Evolutionary conservation across 2,113 vertebrate genomes (phyloP).

Genomic region (Lethenteron reissneri): DNA sequence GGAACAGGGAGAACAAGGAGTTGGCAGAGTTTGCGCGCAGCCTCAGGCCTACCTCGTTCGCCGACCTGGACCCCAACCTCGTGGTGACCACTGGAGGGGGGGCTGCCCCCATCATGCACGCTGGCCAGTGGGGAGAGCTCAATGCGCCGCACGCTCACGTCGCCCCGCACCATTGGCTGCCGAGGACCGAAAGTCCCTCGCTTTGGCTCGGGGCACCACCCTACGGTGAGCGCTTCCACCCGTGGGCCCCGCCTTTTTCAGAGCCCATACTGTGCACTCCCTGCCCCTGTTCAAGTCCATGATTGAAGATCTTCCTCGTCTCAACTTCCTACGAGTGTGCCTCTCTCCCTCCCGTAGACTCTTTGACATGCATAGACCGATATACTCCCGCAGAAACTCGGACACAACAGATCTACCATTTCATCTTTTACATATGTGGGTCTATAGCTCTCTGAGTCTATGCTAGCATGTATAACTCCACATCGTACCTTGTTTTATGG

Average conservation of each 20-base stretch:
- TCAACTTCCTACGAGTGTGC: too few relatives aligned
- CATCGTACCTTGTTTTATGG: too few relatives aligned
- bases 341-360: too few relatives aligned
- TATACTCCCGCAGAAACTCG: too few relatives aligned
- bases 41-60: slow-evolving; percentile 55
- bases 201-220: slow-evolving; percentile 90
- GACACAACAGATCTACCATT: too few relatives aligned
- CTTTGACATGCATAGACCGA: too few relatives aligned
- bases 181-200: slow-evolving; percentile 74
- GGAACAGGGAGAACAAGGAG: slow-evolving; percentile 66
- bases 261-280: background rate
- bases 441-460: too few relatives aligned
- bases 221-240: slow-evolving; percentile 37
- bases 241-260: background rate
- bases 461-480: too few relatives aligned
- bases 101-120: slow-evolving; percentile 23
- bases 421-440: too few relatives aligned
- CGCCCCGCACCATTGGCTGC: slow-evolving; percentile 73
- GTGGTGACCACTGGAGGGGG: slow-evolving; percentile 39
- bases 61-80: slow-evolving; percentile 63
- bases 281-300: too few relatives aligned
- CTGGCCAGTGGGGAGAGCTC: slow-evolving; percentile 47
- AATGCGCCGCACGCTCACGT: slow-evolving; percentile 49
- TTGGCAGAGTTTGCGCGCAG: slow-evolving; percentile 68
- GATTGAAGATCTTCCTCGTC: too few relatives aligned